Evolutionary conservation across 1,140 invertebrate species (phyloP), one percentile per base, ranked within the genome.

Genomic region (Epicauta chinensis): DNA sequence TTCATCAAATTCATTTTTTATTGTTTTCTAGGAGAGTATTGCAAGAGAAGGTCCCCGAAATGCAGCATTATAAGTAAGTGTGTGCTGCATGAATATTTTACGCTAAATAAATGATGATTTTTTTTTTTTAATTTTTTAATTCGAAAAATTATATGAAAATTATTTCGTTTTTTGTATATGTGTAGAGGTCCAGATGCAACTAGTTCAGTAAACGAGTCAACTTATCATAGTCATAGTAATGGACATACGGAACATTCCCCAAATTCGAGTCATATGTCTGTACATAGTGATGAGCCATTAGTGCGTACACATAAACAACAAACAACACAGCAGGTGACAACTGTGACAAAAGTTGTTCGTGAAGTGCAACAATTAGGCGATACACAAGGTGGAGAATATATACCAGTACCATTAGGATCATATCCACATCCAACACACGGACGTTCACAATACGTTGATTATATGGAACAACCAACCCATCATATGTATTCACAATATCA

Each of bases 11-110:
- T 60, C 56, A 57, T 69, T 61, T 59, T 67, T 50, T 73, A 56
- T 67, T 67, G 61, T 75, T 80, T 23, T 64, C 51, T 73, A 81
- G 79, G 73, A 75, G 79, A 67, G 76, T 81, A 58, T 74, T 82
- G 52, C 78, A 81, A 71, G 79, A 82, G 59, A 79, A 79, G 72
- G 75, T 71, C 53, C 69, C 77, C 68, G 78, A 80, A 65, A 80
- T 82, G 77, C 80, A 78, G 63, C 79, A 82, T 66, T 81, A 81
- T 64, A 77, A 79, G 80, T 82, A 74, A 81, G 80, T 77, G 60
- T n/a, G 32, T 51, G 39, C 42, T 58, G 58, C 56, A 61, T 62
- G 62, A 46, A n/a, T 45, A 30, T 37, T 13, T 37, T 52, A 43
- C 16, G 11, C 16, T 23, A 11, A 16, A 32, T 14, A 47, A 17